Conservation (phyloP, 2,113 vertebrate genomes). For the Clarias magur region DNA sequence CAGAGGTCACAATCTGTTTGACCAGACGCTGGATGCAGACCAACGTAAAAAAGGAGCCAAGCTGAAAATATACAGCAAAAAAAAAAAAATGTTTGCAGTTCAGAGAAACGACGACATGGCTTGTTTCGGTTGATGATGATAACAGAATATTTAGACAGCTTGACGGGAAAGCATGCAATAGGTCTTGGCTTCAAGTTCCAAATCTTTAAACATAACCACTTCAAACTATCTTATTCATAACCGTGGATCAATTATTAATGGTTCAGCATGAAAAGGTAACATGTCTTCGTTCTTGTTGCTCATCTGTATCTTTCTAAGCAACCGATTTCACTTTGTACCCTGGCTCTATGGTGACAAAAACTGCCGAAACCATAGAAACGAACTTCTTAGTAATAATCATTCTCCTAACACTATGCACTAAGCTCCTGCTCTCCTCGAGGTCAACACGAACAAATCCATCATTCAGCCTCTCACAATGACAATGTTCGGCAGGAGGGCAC, state of each 20-base stretch:
- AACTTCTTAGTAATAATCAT: background rate
- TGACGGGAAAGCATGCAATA: background rate
- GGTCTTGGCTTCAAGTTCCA: background rate
- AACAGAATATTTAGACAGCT: background rate
- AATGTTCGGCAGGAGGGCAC: background rate
- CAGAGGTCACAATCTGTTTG: background rate
- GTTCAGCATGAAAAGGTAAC: background rate
- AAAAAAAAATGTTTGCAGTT: background rate
- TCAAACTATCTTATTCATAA: background rate
- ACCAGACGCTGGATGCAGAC: background rate
- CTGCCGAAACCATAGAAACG: background rate
- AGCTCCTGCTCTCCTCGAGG: background rate
- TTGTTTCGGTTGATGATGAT: background rate
- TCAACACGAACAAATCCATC: conserved; percentile 37
- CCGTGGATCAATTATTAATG: background rate
- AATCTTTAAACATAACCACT: background rate
- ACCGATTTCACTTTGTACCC: background rate
- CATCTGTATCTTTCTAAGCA: background rate
- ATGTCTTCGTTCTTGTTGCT: background rate
- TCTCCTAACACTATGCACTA: background rate
- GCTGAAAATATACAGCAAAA: background rate
- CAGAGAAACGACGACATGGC: background rate
- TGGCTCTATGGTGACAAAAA: background rate
- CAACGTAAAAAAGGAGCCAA: background rate
- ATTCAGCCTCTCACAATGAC: conserved; percentile 31